Base-by-base conservation (phyloP, 2,113 vertebrate genomes). In the Scomber scombrus region DNA sequence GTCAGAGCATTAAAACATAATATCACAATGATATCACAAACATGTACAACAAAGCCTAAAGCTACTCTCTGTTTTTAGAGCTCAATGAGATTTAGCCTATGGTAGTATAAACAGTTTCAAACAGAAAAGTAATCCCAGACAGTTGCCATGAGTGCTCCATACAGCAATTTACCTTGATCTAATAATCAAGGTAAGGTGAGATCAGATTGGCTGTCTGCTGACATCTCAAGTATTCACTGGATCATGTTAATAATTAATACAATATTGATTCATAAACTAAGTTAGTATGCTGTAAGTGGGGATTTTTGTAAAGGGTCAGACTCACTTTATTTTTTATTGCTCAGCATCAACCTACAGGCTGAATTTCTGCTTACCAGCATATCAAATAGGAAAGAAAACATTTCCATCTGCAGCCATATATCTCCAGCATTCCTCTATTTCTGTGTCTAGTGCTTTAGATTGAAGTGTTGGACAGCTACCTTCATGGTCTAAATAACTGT, bases 401-500 rank as follows among this genome's bases (percentile, higher is more conserved):
- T 29, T 61, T 56, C 51, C 14, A 26, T 52, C 15, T 11, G 34
- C 16, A 60, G 43, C 51, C 19, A 34, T 79, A 10, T 3, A 11
- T 47, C 54, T 15, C 8, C 46, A 64, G 58, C 51, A n/a, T 29
- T 52, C 45, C n/a, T 64, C 26, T 45, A 15, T 49, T 46, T 45
- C 45, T 76, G 9, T 26, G 23, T 26, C 46, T 21, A 3, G 10
- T 19, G 46, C 71, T 75, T 49, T 3, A 40, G 23, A 66, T 52
- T 43, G 29, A 67, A 55, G 72, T 62, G 66, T 21, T 40, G 62
- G 63, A 26, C 21, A 11, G 62, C 21, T 46, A 14, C 46, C 62
- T 68, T 81, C 78, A 81, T 57, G 72, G 78, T 72, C 50, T 46
- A n/a, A 81, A 56, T 26, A 43, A 68, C 67, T 62, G 62, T 67